phyloP scores from a whole-genome alignment of 2,797 vertebrate species.

The Myripristis murdjan region DNA sequence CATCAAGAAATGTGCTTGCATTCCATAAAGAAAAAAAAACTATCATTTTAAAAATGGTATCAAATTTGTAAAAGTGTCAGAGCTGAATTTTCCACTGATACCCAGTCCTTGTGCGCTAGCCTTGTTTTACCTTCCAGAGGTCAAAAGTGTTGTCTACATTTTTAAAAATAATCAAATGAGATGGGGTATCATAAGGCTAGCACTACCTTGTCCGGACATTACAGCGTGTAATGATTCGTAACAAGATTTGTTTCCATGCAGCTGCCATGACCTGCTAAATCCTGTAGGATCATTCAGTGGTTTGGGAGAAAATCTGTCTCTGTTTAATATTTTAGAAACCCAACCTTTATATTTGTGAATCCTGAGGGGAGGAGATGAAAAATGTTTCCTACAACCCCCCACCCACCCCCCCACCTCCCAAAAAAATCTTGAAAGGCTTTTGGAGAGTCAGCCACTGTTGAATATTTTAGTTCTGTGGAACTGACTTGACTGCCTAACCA shows the following conservation, averaged over 20 bases:
- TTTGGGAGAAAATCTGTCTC: slow-evolving; percentile 11
- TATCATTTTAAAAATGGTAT: slow-evolving; percentile 14
- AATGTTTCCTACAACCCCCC: not conserved
- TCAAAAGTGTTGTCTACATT: slow-evolving; percentile 27
- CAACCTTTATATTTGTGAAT: slow-evolving; percentile 6
- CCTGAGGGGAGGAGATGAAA: not conserved
- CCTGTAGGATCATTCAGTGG: slow-evolving; percentile 24
- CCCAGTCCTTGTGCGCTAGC: slow-evolving; percentile 28
- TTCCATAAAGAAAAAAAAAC: slow-evolving; percentile 3
- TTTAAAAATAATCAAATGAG: slow-evolving; percentile 17
- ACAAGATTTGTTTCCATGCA: slow-evolving; percentile 41
- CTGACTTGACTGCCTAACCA: slow-evolving; percentile 20
- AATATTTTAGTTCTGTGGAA: slow-evolving; percentile 40
- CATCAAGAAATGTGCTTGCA: not conserved
- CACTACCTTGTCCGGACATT: slow-evolving; percentile 32
- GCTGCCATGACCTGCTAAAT: slow-evolving; percentile 52
- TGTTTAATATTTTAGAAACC: slow-evolving; percentile 35
- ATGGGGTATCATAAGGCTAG: slow-evolving; percentile 12
- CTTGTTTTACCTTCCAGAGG: slow-evolving; percentile 31
- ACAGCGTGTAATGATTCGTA: slow-evolving; percentile 27
- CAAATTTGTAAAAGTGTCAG: slow-evolving; percentile 33
- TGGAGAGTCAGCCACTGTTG: slow-evolving; percentile 14
- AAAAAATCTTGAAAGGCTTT: not conserved
- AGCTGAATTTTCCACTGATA: slow-evolving; percentile 25
- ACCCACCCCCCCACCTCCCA: too few species aligned